Conservation (phyloP, 2,888 invertebrate genomes). For the Linnaemya tessellans region DNA sequence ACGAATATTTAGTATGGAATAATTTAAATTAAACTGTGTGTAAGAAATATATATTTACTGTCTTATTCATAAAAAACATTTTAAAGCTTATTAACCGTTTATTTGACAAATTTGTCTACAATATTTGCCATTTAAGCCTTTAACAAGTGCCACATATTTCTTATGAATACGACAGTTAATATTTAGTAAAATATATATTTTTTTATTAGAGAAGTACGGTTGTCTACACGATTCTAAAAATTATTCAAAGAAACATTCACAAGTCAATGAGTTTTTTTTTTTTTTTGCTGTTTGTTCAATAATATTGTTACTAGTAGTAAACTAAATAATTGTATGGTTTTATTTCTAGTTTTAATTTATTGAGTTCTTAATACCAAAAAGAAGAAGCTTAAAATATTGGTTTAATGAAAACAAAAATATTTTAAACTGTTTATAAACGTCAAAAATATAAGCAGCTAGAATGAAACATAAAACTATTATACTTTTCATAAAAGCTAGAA, state of each 20-base stretch:
- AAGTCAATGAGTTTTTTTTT: conserved; percentile 67
- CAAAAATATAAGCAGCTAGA: conserved; percentile 53
- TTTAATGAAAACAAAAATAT: not conserved
- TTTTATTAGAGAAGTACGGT: conserved; percentile 34
- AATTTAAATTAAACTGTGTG: conserved; percentile 53
- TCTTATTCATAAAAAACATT: too few species aligned
- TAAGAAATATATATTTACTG: conserved; percentile 61
- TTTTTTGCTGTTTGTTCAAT: not conserved
- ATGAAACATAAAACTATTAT: conserved; percentile 10
- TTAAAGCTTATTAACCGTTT: too few species aligned
- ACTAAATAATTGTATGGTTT: conserved; percentile 37
- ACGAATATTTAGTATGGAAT: conserved; percentile 32
- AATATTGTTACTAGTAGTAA: conserved; percentile 9
- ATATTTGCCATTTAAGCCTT: too few species aligned
- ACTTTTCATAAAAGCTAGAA: conserved; percentile 47
- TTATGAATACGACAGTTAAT: not conserved
- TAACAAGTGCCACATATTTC: too few species aligned
- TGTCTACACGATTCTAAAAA: conserved; percentile 55
- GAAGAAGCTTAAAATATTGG: conserved; percentile 34
- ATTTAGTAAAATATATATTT: conserved; percentile 12
- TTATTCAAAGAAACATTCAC: conserved; percentile 66
- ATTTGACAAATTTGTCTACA: too few species aligned
- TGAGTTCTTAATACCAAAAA: conserved; percentile 43
- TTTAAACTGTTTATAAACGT: conserved; percentile 9
- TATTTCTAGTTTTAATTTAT: conserved; percentile 18